A percentile compares a stretch with the other conserved stretches of the same genome.
Evolutionary conservation across 2,797 vertebrate genomes (phyloP).

Genomic region (Alca torda): DNA sequence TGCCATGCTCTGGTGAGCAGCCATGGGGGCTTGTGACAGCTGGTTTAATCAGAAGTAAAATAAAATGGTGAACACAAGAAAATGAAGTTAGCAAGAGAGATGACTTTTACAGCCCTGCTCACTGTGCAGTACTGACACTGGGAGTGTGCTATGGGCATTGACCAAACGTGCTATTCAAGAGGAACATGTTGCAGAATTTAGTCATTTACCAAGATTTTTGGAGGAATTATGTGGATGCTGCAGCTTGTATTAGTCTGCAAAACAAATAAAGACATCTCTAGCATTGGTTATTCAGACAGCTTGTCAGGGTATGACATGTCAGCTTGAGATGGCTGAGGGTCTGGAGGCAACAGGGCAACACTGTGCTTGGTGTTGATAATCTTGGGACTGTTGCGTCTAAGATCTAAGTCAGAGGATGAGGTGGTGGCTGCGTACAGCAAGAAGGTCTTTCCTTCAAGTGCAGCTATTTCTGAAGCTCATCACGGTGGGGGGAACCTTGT

Average conservation of each 20-base stretch:
- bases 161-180: conserved; percentile 11
- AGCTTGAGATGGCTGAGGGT: neutral
- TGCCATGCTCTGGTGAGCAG: conserved; percentile 63
- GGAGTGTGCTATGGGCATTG: neutral
- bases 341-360: neutral
- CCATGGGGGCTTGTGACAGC: conserved; percentile 44
- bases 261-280: conserved; percentile 64
- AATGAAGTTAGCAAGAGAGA: conserved; percentile 9
- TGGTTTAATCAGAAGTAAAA: conserved; percentile 57
- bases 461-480: neutral
- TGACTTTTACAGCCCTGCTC: conserved; percentile 24
- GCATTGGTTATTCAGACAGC: neutral
- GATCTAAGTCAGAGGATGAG: neutral
- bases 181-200: conserved; percentile 48
- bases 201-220: conserved; percentile 66
- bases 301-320: neutral
- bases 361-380: neutral
- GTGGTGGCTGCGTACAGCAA: neutral
- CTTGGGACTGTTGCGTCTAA: neutral
- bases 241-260: conserved; percentile 74
- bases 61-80: conserved; percentile 33
- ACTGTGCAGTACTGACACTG: neutral
- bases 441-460: neutral
- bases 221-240: conserved; percentile 64
- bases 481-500: neutral